Evolutionary conservation across 2,113 vertebrate species (phyloP).

Genomic region (Epinephelus moara): DNA sequence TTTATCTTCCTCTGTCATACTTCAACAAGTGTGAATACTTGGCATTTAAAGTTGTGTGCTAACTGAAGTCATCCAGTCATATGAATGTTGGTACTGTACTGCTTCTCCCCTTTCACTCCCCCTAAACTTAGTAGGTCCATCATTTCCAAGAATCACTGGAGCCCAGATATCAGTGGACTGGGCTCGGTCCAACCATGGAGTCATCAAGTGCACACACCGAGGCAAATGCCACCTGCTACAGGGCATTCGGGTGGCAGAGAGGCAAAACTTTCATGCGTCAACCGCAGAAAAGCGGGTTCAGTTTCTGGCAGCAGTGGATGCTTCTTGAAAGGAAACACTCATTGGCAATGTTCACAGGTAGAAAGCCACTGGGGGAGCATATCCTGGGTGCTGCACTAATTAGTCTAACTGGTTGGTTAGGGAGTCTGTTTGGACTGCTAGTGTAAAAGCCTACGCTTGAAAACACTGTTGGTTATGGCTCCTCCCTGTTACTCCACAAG

Average conservation of each 20-base stretch:
- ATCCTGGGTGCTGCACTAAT: not conserved
- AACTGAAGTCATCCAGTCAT: constrained; percentile 45
- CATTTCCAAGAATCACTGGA: constrained; percentile 73
- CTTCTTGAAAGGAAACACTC: not conserved
- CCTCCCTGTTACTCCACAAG: not conserved
- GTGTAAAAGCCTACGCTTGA: not conserved
- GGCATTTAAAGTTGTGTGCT: constrained; percentile 53
- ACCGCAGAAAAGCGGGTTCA: constrained; percentile 17
- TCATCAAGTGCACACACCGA: constrained; percentile 61
- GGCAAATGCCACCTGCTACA: constrained; percentile 67
- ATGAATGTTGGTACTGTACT: constrained; percentile 66
- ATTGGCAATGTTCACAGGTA: not conserved
- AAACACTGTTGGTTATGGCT: not conserved
- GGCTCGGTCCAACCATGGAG: constrained; percentile 56
- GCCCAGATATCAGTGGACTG: constrained; percentile 62
- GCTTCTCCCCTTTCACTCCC: constrained; percentile 69
- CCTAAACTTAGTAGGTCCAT: constrained; percentile 77
- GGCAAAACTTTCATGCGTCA: constrained; percentile 13
- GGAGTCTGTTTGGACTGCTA: constrained; percentile 9
- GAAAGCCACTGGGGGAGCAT: constrained; percentile 18
- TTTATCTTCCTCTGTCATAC: constrained; percentile 44
- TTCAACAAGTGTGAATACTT: constrained; percentile 62
- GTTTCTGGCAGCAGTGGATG: constrained; percentile 3
- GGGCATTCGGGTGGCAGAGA: constrained; percentile 3
- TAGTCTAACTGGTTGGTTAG: not conserved